Evolutionary conservation across 1,140 invertebrate genomes (phyloP).

Genomic region (Manduca sexta): DNA sequence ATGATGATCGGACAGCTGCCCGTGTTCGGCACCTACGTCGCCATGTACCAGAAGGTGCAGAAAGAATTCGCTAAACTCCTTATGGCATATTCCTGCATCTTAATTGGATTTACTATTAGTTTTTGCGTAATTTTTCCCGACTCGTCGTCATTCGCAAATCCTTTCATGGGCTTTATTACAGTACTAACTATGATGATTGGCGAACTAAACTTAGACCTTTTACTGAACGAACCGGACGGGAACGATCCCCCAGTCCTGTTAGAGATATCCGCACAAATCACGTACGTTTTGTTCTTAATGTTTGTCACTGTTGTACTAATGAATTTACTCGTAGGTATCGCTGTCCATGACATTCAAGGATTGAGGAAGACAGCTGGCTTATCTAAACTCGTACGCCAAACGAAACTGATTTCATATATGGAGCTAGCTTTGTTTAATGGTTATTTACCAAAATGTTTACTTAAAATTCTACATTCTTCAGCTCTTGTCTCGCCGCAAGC

Average conservation of each 20-base stretch:
- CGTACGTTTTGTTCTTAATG: slow-evolving; percentile 77
- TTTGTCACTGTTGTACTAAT: slow-evolving; percentile 81
- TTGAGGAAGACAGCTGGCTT: slow-evolving; percentile 79
- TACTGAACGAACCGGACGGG: slow-evolving; percentile 72
- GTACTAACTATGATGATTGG: slow-evolving; percentile 94
- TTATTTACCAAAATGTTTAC: slow-evolving; percentile 71
- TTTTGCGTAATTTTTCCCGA: slow-evolving; percentile 90
- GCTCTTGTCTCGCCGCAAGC: slow-evolving; percentile 73
- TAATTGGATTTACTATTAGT: slow-evolving; percentile 89
- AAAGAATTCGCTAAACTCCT: slow-evolving; percentile 89
- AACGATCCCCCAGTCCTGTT: slow-evolving; percentile 57
- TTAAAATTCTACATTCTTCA: slow-evolving; percentile 69
- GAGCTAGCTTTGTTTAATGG: slow-evolving; percentile 78
- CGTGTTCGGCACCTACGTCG: slow-evolving; percentile 89
- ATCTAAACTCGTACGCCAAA: slow-evolving; percentile 79
- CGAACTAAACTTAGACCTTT: slow-evolving; percentile 79
- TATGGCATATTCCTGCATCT: slow-evolving; percentile 86
- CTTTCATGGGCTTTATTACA: slow-evolving; percentile 85
- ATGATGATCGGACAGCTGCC: slow-evolving; percentile 90
- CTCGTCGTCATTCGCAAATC: slow-evolving; percentile 84
- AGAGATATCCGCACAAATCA: slow-evolving; percentile 76
- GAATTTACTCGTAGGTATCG: slow-evolving; percentile 81
- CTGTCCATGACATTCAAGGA: slow-evolving; percentile 80
- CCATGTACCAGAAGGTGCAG: slow-evolving; percentile 90
- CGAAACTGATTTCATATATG: slow-evolving; percentile 79